These are phyloP conservation scores for Harpegnathos saltator DNA, from an alignment of 1,140 invertebrate species.

Conservation along the genomic window DNA sequence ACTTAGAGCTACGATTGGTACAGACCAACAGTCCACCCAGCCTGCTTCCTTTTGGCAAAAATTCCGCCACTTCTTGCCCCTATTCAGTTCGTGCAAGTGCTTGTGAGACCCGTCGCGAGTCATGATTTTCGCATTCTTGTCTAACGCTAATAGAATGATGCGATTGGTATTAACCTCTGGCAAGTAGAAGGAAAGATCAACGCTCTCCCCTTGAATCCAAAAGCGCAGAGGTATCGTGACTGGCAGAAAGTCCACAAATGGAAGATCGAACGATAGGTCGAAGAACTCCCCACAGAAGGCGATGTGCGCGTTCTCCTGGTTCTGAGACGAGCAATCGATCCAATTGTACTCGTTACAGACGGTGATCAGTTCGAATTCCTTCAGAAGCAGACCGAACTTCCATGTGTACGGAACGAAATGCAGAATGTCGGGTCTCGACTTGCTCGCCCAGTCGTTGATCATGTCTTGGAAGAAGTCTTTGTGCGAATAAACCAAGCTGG, in stretches of 20 bases:
- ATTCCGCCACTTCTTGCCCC: constrained; percentile 94
- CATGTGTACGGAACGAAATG: constrained; percentile 99
- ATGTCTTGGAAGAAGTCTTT: constrained; percentile 98
- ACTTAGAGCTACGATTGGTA: constrained; percentile 96
- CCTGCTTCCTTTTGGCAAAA: constrained; percentile 93
- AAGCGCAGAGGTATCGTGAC: constrained; percentile 94
- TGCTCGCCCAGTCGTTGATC: constrained; percentile 98
- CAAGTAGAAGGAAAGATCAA: constrained; percentile 95
- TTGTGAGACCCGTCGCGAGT: constrained; percentile 90
- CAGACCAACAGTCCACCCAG: constrained; percentile 98
- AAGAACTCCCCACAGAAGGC: constrained; percentile 97
- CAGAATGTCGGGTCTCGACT: constrained; percentile 95
- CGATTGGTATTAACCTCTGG: constrained; percentile 96
- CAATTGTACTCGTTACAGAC: constrained; percentile 99
- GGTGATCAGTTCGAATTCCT: constrained; percentile 98
- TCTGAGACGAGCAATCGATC: constrained; percentile 98
- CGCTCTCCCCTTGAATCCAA: constrained; percentile 97
- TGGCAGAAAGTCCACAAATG: constrained; percentile 96
- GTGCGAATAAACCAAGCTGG: constrained; percentile 96
- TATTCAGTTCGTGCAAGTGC: constrained; percentile 86
- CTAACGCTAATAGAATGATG: constrained; percentile 93
- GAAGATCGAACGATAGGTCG: constrained; percentile 96
- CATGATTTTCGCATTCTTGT: constrained; percentile 95
- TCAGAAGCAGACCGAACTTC: constrained; percentile 95
- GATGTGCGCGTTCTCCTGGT: constrained; percentile 97